Percentiles rank a stretch among this genome's conserved stretches.
These are phyloP conservation scores for Listrodromus nycthemerus DNA, from an alignment of 2,888 invertebrate genomes.

Conservation along the genomic window DNA sequence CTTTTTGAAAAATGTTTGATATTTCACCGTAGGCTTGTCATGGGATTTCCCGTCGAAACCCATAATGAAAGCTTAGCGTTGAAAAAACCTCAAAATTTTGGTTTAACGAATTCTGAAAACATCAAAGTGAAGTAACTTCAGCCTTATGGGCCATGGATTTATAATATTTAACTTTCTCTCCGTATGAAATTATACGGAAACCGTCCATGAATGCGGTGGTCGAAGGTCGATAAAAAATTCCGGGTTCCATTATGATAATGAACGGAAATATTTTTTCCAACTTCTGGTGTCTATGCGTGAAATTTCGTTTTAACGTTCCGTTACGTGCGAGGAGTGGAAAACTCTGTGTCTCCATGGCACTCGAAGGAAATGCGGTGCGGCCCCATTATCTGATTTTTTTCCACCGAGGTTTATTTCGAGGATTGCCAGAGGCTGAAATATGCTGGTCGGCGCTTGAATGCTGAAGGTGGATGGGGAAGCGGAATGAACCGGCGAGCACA, in stretches of 20 bases:
- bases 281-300: not conserved
- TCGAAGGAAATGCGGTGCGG: not conserved
- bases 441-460: slow-evolving; percentile 36
- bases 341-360: not conserved
- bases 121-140: no score
- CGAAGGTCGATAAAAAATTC: not conserved
- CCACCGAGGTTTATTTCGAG: slow-evolving; percentile 41
- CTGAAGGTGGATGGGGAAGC: not conserved
- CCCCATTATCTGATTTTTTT: slow-evolving; percentile 34
- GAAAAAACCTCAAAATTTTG: no score
- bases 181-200: no score
- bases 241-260: not conserved
- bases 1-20: no score
- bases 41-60: no score
- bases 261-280: not conserved
- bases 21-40: no score
- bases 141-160: no score
- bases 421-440: slow-evolving; percentile 58
- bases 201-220: not conserved
- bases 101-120: no score
- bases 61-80: no score
- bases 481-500: slow-evolving; percentile 4
- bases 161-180: no score
- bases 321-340: not conserved
- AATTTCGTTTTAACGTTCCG: not conserved